A percentile compares a stretch with the other conserved stretches of the same genome.
Evolutionary conservation across 2,113 vertebrate species (phyloP).

Genomic region (Carassius gibelio): DNA sequence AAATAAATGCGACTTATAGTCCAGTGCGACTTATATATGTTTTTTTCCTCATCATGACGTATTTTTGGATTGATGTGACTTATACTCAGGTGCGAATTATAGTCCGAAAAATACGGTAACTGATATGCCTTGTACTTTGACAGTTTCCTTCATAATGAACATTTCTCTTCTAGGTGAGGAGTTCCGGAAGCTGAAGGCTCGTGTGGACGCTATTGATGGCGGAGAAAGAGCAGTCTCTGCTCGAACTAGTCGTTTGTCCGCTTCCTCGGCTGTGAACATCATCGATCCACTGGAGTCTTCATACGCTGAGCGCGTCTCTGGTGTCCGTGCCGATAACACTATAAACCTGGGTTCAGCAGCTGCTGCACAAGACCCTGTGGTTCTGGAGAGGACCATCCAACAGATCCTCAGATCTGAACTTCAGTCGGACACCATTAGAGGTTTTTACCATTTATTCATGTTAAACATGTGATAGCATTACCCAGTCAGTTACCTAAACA

Average conservation of each 20-base stretch:
- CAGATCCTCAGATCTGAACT: constrained; percentile 73
- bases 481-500: not conserved
- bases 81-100: no score
- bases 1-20: no score
- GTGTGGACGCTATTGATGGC: constrained; percentile 82
- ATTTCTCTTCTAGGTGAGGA: constrained; percentile 78
- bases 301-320: constrained; percentile 31
- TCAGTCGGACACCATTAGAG: constrained; percentile 67
- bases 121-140: not conserved
- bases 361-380: constrained; percentile 4
- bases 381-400: constrained; percentile 67
- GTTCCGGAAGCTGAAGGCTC: constrained; percentile 81
- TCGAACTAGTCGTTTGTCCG: constrained; percentile 45
- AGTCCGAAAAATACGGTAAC: not conserved
- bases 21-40: no score
- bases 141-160: not conserved
- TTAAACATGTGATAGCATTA: not conserved
- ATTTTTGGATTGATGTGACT: no score
- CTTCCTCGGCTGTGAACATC: constrained; percentile 64
- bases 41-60: no score
- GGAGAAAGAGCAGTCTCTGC: not conserved
- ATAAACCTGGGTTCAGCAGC: constrained; percentile 35
- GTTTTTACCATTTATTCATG: constrained; percentile 46
- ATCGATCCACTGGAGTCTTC: constrained; percentile 63
- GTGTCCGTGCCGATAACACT: constrained; percentile 62